Evolutionary conservation across 2,113 vertebrate species (phyloP), one percentile per base, ranked within the genome.

Genomic region (Verasper variegatus): DNA sequence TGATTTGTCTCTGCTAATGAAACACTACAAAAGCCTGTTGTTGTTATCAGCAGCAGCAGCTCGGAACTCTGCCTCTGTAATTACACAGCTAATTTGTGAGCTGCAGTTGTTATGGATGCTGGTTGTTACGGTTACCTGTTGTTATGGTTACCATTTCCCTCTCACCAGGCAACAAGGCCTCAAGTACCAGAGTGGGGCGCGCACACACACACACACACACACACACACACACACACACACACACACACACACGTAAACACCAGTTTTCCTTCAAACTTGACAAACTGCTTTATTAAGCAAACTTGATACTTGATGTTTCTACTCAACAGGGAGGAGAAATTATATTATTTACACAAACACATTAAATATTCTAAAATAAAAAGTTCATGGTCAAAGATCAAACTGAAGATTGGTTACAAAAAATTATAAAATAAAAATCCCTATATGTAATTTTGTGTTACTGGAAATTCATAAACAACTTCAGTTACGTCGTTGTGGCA

Each of bases 81-180:
- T 94, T 93, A 94, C 72, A 79, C 72, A 83, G 80, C 87, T 89
- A 66, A 86, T 91, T 80, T 86, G 86, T 69, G 82, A 89, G 86
- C 84, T 65, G 86, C 79, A 51, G 82, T 83, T 51, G 63, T 87
- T 74, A 82, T 66, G 84, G 89, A 78, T 83, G 88, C 84, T 82
- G 74, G 92, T 94, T 93, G 93, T 94, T 92, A 93, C 86, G 90
- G 92, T 92, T 94, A 94, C 94, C 91, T 92, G 94, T 95, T 89
- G 94, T 92, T 90, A 94, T 93, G 94, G 94, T 94, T 92, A 94
- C 93, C n/a, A 72, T 85, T 75, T 92, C 92, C 89, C 85, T 90
- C 83, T 80, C 81, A 69, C 82, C 80, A 73, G 72, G 84, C 85
- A 93, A 88, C 86, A 74, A 82, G 80, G 88, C 76, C 78, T 79